These are phyloP conservation scores for Mesopsocus fuscifrons DNA, from an alignment of 2,888 invertebrate species.

Conservation along the genomic window DNA sequence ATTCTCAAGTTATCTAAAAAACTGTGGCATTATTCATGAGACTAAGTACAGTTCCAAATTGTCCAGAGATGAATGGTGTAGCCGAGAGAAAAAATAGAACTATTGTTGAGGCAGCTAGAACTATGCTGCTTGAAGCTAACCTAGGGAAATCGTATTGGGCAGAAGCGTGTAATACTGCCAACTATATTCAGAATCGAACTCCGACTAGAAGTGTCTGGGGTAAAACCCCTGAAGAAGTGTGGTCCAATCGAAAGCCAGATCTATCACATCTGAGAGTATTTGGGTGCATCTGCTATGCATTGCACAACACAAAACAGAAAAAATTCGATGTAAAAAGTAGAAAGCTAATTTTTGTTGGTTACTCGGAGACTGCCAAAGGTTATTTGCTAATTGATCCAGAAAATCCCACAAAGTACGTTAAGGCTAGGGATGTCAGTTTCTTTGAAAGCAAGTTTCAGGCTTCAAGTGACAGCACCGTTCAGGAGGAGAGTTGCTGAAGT, in stretches of 20 bases:
- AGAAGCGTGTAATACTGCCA: slow-evolving; percentile 19
- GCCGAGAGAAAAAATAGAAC: slow-evolving; percentile 17
- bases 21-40: not conserved
- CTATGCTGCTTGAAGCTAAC: slow-evolving; percentile 18
- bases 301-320: not conserved
- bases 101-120: slow-evolving; percentile 18
- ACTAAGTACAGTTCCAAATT: slow-evolving; percentile 13
- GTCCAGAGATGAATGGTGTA: slow-evolving; percentile 16
- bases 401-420: not conserved
- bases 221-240: slow-evolving; percentile 10
- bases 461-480: too few relatives aligned
- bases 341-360: slow-evolving; percentile 12
- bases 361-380: slow-evolving; percentile 8
- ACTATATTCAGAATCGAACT: slow-evolving; percentile 20
- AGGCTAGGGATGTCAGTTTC: not conserved
- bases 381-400: not conserved
- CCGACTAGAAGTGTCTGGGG: slow-evolving; percentile 12
- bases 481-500: too few relatives aligned
- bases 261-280: slow-evolving; percentile 12
- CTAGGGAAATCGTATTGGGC: slow-evolving; percentile 18
- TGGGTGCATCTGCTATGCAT: too few relatives aligned
- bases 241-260: slow-evolving; percentile 11
- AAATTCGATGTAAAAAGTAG: slow-evolving; percentile 12
- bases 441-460: not conserved
- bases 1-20: not conserved